Conservation (phyloP, 1,140 invertebrate genomes). For the Zaprionus taronus region DNA sequence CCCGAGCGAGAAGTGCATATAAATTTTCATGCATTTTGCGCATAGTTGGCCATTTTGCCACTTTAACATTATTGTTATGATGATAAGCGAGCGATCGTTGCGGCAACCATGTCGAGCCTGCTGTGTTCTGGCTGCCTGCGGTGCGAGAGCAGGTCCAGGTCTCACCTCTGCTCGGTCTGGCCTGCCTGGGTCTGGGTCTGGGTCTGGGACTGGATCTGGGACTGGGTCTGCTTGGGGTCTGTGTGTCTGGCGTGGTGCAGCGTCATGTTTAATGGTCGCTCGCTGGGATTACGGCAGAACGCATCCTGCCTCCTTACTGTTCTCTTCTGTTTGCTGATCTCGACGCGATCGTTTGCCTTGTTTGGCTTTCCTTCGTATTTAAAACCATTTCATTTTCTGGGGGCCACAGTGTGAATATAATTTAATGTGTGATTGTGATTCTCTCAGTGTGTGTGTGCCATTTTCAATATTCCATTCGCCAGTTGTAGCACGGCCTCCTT, state of each 20-base stretch:
- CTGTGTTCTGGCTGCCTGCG: constrained; percentile 34
- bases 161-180: constrained; percentile 34
- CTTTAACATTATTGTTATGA: constrained; percentile 84
- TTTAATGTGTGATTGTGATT: constrained; percentile 67
- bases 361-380: constrained; percentile 70
- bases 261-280: constrained; percentile 45
- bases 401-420: constrained; percentile 84
- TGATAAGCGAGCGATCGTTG: constrained; percentile 76
- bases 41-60: constrained; percentile 84
- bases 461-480: constrained; percentile 75
- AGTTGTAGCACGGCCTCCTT: constrained; percentile 38
- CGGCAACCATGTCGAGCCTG: constrained; percentile 45
- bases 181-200: neutral
- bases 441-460: constrained; percentile 57
- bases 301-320: constrained; percentile 53
- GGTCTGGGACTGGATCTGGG: neutral
- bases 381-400: constrained; percentile 81
- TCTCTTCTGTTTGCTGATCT: constrained; percentile 59
- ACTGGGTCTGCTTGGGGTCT: constrained; percentile 25
- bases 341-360: constrained; percentile 55
- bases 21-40: constrained; percentile 77
- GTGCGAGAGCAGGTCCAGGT: constrained; percentile 47
- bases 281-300: constrained; percentile 44
- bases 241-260: constrained; percentile 45
- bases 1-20: constrained; percentile 49